phyloP scores from a whole-genome alignment of 1,140 invertebrate genomes.

The Drosophila orena region DNA sequence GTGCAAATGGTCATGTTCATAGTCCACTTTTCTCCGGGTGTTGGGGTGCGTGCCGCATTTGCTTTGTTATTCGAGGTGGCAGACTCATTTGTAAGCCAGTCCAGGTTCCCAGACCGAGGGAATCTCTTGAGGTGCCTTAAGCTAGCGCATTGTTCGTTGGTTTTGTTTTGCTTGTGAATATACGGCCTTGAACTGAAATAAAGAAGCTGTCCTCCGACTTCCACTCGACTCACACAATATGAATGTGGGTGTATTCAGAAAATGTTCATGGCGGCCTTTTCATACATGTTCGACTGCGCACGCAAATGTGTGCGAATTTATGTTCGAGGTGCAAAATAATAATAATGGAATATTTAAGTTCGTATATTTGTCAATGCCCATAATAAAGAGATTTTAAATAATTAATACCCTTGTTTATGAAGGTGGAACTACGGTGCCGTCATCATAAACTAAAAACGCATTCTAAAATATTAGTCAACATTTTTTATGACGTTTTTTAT shows the following conservation, averaged over 20 bases:
- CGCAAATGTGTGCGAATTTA: constrained; percentile 16
- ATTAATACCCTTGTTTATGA: neutral
- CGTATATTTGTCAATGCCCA: constrained; percentile 4
- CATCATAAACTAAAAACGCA: too few species aligned
- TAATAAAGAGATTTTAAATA: neutral
- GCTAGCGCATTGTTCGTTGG: constrained; percentile 25
- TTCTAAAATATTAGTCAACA: neutral
- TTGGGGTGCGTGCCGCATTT: constrained; percentile 18
- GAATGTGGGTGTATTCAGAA: neutral
- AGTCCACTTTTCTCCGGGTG: constrained; percentile 1
- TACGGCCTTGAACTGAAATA: constrained; percentile 30
- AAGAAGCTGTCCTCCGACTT: constrained; percentile 7
- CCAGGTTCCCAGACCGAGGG: constrained; percentile 1
- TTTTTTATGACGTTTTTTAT: neutral
- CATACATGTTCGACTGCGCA: constrained; percentile 16
- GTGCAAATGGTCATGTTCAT: too few species aligned
- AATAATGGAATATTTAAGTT: constrained; percentile 21
- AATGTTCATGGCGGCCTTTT: constrained; percentile 22
- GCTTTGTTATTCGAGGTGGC: constrained; percentile 44
- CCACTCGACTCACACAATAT: constrained; percentile 4
- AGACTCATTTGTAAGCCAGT: constrained; percentile 45
- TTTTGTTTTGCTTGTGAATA: constrained; percentile 52
- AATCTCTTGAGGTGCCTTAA: constrained; percentile 17
- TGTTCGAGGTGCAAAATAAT: constrained; percentile 21
- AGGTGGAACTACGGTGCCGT: too few species aligned